Percentiles rank a stretch among this genome's conserved stretches.
phyloP scores from a whole-genome alignment of 1,140 invertebrate genomes.

The Cataglyphis hispanica region DNA sequence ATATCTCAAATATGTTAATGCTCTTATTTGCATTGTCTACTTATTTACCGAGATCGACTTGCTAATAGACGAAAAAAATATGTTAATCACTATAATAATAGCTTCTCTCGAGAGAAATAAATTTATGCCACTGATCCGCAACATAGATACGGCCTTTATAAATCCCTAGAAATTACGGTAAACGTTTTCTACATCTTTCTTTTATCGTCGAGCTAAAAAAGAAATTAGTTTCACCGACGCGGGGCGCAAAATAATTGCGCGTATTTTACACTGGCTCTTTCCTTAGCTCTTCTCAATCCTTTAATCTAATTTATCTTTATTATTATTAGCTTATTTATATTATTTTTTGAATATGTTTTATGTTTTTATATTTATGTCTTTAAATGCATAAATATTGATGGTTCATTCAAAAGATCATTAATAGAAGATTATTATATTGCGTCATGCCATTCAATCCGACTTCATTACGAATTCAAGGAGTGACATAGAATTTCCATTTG shows the following conservation, averaged over 20 bases:
- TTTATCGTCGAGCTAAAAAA: constrained; percentile 7
- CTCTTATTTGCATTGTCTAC: constrained; percentile 10
- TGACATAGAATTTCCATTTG: constrained; percentile 20
- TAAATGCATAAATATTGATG: constrained; percentile 30
- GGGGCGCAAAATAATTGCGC: constrained; percentile 3
- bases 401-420: constrained; percentile 3
- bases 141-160: constrained; percentile 11
- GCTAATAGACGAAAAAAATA: constrained; percentile 22
- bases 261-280: not conserved
- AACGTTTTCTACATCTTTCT: constrained; percentile 21
- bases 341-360: not conserved
- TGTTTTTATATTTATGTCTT: no score
- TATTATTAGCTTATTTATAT: not conserved
- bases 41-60: constrained; percentile 6
- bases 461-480: constrained; percentile 14
- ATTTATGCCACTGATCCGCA: constrained; percentile 8
- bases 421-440: constrained; percentile 12
- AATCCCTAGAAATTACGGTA: constrained; percentile 23
- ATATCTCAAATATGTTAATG: not conserved
- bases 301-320: not conserved
- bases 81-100: constrained; percentile 21
- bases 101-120: constrained; percentile 6
- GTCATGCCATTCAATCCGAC: not conserved
- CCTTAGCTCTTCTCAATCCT: not conserved
- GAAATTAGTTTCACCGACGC: constrained; percentile 2